Conservation (phyloP, 2,797 vertebrate species). For the Miichthys miiuy region DNA sequence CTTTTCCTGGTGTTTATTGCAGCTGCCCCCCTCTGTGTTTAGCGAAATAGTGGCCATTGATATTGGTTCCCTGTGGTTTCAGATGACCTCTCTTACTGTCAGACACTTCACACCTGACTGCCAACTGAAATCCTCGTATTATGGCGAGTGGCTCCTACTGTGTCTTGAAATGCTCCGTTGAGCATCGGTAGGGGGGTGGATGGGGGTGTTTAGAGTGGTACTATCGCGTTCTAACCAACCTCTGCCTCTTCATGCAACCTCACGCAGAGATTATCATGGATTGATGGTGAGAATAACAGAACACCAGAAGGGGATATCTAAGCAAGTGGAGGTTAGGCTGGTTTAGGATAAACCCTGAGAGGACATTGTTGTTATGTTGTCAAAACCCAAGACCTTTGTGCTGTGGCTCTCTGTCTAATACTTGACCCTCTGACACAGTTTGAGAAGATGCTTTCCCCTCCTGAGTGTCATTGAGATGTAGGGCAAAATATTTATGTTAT, state of each 20-base stretch:
- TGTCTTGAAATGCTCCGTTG: constrained; percentile 62
- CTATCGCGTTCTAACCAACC: constrained; percentile 37
- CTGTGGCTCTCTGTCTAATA: constrained; percentile 6
- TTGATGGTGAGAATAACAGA: constrained; percentile 42
- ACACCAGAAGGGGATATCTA: neutral
- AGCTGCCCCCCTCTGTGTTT: constrained; percentile 54
- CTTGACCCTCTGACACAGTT: constrained; percentile 1
- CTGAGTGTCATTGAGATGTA: constrained; percentile 34
- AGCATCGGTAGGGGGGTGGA: constrained; percentile 20
- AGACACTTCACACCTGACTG: constrained; percentile 72
- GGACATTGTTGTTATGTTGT: constrained; percentile 10
- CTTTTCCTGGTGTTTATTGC: constrained; percentile 37
- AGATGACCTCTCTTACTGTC: constrained; percentile 63
- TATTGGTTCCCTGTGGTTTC: constrained; percentile 60
- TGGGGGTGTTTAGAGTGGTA: constrained; percentile 23
- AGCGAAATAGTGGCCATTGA: constrained; percentile 37
- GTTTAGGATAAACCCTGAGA: neutral
- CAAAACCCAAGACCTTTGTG: constrained; percentile 22
- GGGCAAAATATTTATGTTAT: constrained; percentile 3
- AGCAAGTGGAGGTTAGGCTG: constrained; percentile 11
- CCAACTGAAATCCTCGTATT: constrained; percentile 64
- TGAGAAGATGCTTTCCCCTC: constrained; percentile 1
- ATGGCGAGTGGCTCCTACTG: constrained; percentile 55
- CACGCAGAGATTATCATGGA: constrained; percentile 48
- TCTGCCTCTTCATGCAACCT: constrained; percentile 28